Conservation (phyloP, 1,140 invertebrate species). For the silkworm (Bombyx mori) region DNA sequence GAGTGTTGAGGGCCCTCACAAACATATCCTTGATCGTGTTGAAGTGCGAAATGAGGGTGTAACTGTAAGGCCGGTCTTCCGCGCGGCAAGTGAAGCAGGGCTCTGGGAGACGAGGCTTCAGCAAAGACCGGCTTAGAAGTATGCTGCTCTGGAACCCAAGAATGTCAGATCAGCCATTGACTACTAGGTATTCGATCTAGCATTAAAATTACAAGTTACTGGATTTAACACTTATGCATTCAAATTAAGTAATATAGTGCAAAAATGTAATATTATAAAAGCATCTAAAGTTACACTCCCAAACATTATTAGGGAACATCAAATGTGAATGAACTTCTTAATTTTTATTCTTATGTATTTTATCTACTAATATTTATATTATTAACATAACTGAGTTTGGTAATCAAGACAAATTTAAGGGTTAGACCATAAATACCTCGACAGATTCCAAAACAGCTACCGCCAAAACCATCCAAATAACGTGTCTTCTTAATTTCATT, state of each 20-base stretch:
- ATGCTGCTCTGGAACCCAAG: slow-evolving; percentile 40
- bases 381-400: too few species aligned
- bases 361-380: too few species aligned
- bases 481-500: slow-evolving; percentile 43
- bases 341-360: too few species aligned
- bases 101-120: slow-evolving; percentile 23
- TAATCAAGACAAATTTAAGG: background rate
- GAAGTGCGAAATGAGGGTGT: slow-evolving; percentile 37
- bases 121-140: slow-evolving; percentile 27
- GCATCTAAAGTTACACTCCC: too few species aligned
- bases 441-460: slow-evolving; percentile 22
- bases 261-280: too few species aligned
- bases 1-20: slow-evolving; percentile 22
- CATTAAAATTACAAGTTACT: too few species aligned
- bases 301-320: too few species aligned
- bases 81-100: slow-evolving; percentile 45
- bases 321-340: too few species aligned
- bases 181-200: too few species aligned
- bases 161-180: too few species aligned
- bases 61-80: slow-evolving; percentile 38
- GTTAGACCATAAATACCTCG: slow-evolving; percentile 34
- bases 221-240: too few species aligned
- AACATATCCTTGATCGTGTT: slow-evolving; percentile 44
- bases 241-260: too few species aligned
- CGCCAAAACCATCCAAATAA: slow-evolving; percentile 23